Base-by-base conservation (phyloP, 2,888 invertebrate genomes). In the Automeris io region DNA sequence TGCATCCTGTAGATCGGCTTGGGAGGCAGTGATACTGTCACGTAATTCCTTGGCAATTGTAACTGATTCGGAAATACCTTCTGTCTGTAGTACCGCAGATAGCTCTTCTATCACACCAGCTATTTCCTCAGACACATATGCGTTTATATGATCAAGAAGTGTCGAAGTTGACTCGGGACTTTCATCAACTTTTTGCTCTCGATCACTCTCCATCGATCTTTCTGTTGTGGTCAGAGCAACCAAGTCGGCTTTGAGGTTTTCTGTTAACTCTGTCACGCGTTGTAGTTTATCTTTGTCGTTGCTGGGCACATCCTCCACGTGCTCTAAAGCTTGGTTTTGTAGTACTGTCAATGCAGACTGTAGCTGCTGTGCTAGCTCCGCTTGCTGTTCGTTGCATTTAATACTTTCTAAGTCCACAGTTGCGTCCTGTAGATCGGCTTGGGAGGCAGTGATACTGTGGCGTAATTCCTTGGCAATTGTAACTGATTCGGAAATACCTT, bases 381-480 rank as follows among this genome's bases (percentile, higher is more conserved):
- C 12, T 36, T 39, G 35, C 18, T 43, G 19, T 9, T 9, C 13
- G 2, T 6, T 22, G 7, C n/a, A n/a, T n/a, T n/a, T n/a, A n/a
- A n/a, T n/a, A n/a, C n/a, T n/a, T n/a, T n/a, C n/a, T n/a, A n/a
- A n/a, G n/a, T n/a, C n/a, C n/a, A n/a, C n/a, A n/a, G n/a, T n/a
- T n/a, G n/a, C n/a, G n/a, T 37, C 32, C 5, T 7, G 29, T 3
- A 3, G 7, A 13, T 18, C 3, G 16, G 9, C 1, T 24, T 45
- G 41, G 5, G 35, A 24, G 3, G 39, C 35, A 2, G 35, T 5
- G n/a, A 68, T 44, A 19, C 19, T 46, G 19, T 60, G 46, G 3
- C 46, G 53, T 39, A 66, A 47, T 22, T 64, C 47, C 34, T 43
- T 45, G 3, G 61, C 66, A 19, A 58, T 26, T n/a, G n/a, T n/a